A percentile compares a stretch with the other conserved stretches of the same genome.
These are phyloP conservation scores for Dynastes hyllus DNA, from an alignment of 2,888 invertebrate genomes.

Conservation along the genomic window DNA sequence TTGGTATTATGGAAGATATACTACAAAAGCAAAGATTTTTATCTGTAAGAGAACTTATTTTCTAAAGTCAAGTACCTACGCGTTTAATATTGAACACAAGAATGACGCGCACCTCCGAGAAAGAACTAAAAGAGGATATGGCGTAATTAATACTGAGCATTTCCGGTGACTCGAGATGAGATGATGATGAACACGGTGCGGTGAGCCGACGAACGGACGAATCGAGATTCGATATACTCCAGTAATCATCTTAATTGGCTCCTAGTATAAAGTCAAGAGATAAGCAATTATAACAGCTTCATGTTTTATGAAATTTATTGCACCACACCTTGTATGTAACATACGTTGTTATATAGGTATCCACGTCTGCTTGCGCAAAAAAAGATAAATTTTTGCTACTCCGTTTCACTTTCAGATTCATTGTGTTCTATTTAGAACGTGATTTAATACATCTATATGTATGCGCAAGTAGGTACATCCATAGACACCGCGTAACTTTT, in stretches of 20 bases:
- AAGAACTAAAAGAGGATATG: slow-evolving; percentile 30
- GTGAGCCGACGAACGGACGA: slow-evolving; percentile 47
- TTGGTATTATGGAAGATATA: no score
- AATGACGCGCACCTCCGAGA: slow-evolving; percentile 17
- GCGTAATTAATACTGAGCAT: slow-evolving; percentile 46
- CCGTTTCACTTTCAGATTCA: slow-evolving; percentile 23
- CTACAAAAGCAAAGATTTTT: no score
- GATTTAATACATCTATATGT: not conserved
- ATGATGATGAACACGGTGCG: slow-evolving; percentile 42
- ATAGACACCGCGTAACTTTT: no score
- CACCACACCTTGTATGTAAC: slow-evolving; percentile 38
- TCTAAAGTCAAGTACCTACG: not conserved
- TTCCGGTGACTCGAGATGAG: slow-evolving; percentile 50
- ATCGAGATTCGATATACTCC: slow-evolving; percentile 58
- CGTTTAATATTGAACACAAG: not conserved
- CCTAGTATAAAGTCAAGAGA: slow-evolving; percentile 39
- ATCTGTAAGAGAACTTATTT: not conserved
- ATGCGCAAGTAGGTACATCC: not conserved
- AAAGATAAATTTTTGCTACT: not conserved
- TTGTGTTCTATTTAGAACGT: slow-evolving; percentile 16
- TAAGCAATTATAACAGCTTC: slow-evolving; percentile 52
- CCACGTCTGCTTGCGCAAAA: not conserved
- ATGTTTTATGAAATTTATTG: slow-evolving; percentile 47
- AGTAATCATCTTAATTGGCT: slow-evolving; percentile 56
- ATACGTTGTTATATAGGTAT: not conserved